Evolutionary conservation across 2,888 invertebrate genomes (phyloP), one percentile per base, ranked within the genome.

Genomic region (Netelia fuscicornis): DNA sequence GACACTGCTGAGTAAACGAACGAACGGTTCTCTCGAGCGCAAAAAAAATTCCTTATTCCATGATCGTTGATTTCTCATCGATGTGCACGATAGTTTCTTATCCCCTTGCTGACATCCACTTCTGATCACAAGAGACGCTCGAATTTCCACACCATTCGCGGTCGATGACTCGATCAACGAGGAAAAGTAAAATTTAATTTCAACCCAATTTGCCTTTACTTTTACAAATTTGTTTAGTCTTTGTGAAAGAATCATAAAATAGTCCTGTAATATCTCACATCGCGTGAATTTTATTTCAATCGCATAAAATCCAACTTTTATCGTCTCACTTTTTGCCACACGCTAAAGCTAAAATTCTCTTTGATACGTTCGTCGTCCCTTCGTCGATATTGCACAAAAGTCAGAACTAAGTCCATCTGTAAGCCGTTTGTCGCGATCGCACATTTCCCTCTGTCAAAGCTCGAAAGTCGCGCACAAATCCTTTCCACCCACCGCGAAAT

Each of bases 1-100:
- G 81, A 65, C 65, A 75, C 79, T 82, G 82, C 85, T 75, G 54
- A 85, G 81, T 79, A 82, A 75, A 85, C 79, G 54, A 67, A 30
- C 76, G 77, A 74, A 70, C 74, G 65, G 58, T 17, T 80, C 44
- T 64, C 62, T 17, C 37, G 54, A 11, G 42, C 56, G 25, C 13
- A 20, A 23, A 13, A 13, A 30, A 52, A 78, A 58, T 78, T 85
- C 60, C 75, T 81, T 79, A 52, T 64, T 56, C n/a, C 78, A 62
- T 54, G 75, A 82, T 79, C 78, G 78, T 76, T 64, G 64, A 80
- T 80, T 82, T 80, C 70, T 52, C 79, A 70, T 54, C 54, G 48
- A 8, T 10, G 37, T 44, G 30, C 54, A 17, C 56, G 60, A 62
- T 37, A 37, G 8, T 37, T 37, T 37, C 52, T 60, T 77, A 44